Conservation (phyloP, 2,888 invertebrate species). For the Sepioteuthis lessoniana region DNA sequence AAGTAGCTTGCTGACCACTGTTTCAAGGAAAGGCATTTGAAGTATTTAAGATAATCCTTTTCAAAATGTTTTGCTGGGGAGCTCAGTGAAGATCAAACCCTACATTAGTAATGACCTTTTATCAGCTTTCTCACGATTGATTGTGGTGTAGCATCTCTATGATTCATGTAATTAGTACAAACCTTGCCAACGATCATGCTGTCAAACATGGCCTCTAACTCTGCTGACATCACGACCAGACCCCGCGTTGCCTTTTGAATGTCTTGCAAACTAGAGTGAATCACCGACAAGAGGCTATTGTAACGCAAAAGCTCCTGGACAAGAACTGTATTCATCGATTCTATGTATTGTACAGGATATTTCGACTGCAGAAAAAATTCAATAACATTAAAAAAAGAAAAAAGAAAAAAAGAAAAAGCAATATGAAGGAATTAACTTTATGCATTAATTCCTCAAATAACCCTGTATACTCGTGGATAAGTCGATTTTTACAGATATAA, state of each 20-base stretch:
- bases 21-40: no score
- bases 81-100: neutral
- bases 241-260: slow-evolving; percentile 74
- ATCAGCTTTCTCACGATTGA: no score
- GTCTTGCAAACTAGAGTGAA: slow-evolving; percentile 70
- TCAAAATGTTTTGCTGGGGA: no score
- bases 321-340: slow-evolving; percentile 75
- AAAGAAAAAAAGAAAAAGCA: no score
- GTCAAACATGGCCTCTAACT: slow-evolving; percentile 74
- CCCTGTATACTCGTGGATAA: no score
- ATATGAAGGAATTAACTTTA: no score
- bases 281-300: slow-evolving; percentile 71
- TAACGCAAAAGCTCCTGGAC: slow-evolving; percentile 74
- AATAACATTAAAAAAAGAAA: no score
- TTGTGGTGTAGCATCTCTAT: neutral
- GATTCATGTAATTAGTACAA: neutral
- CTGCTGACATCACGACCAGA: slow-evolving; percentile 73
- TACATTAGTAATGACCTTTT: neutral
- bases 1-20: no score
- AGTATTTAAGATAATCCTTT: no score
- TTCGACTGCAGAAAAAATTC: slow-evolving; percentile 62
- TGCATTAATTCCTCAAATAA: no score
- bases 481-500: no score
- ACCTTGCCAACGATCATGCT: slow-evolving; percentile 75
- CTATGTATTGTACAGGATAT: slow-evolving; percentile 73